phyloP scores from a whole-genome alignment of 2,888 invertebrate genomes.

The Agrochola lychnidis region DNA sequence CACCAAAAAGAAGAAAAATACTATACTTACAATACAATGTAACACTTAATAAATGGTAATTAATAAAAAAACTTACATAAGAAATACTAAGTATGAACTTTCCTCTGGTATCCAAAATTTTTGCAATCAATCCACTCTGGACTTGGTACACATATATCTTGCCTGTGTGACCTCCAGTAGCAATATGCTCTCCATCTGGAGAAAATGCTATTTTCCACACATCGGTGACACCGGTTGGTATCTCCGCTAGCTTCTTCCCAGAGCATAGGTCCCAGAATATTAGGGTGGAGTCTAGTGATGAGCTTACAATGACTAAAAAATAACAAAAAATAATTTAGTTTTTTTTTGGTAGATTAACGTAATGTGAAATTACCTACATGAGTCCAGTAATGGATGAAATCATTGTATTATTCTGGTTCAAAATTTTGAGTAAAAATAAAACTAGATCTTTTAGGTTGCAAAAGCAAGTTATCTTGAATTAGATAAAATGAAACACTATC shows the following conservation, averaged over 20 bases:
- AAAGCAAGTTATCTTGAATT: background rate
- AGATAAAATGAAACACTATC: background rate
- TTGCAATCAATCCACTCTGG: conserved; percentile 95
- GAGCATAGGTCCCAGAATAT: conserved; percentile 97
- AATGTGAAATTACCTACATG: background rate
- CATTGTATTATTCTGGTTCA: background rate
- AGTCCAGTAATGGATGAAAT: background rate
- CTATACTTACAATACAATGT: background rate
- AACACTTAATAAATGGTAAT: background rate
- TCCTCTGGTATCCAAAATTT: conserved; percentile 97
- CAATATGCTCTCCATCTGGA: conserved; percentile 96
- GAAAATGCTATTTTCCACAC: conserved; percentile 98
- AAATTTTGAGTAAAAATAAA: background rate
- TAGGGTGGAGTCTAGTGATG: conserved; percentile 97
- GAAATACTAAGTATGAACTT: conserved; percentile 98
- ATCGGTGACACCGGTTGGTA: conserved; percentile 96
- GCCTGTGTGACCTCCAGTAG: conserved; percentile 97
- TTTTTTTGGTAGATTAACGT: background rate
- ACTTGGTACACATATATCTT: conserved; percentile 97
- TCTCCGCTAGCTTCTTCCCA: conserved; percentile 95
- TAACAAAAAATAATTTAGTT: background rate
- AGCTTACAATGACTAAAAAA: conserved; percentile 94
- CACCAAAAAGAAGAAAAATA: too few species aligned
- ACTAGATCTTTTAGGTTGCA: background rate
- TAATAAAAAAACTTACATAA: conserved; percentile 92